These are phyloP conservation scores for Anthrax anthrax DNA, from an alignment of 2,888 invertebrate species.

Conservation along the genomic window DNA sequence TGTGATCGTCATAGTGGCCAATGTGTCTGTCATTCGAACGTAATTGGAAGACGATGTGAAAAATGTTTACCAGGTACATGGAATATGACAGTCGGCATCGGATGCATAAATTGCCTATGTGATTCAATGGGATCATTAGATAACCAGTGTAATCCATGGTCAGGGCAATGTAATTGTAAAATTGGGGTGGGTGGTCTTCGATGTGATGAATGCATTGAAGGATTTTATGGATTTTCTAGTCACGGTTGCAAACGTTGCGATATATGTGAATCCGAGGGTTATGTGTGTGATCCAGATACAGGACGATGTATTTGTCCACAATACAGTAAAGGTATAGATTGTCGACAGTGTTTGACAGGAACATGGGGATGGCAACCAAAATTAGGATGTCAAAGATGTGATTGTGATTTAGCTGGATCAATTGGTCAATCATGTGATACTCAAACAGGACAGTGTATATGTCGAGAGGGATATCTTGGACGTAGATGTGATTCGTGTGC, in stretches of 20 bases:
- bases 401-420: slow-evolving; percentile 48
- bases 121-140: slow-evolving; percentile 49
- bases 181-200: slow-evolving; percentile 57
- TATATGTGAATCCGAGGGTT: slow-evolving; percentile 61
- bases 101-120: slow-evolving; percentile 76
- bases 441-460: slow-evolving; percentile 48
- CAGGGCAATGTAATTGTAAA: slow-evolving; percentile 66
- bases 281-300: slow-evolving; percentile 75
- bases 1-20: slow-evolving; percentile 68
- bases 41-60: slow-evolving; percentile 59
- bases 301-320: slow-evolving; percentile 89
- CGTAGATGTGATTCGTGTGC: slow-evolving; percentile 70
- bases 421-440: slow-evolving; percentile 49
- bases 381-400: slow-evolving; percentile 71
- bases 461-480: slow-evolving; percentile 60
- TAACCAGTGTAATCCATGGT: slow-evolving; percentile 51
- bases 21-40: slow-evolving; percentile 59
- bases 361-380: slow-evolving; percentile 63
- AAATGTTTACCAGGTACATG: slow-evolving; percentile 65
- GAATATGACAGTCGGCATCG: slow-evolving; percentile 55
- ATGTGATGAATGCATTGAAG: slow-evolving; percentile 60
- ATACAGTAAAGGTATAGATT: slow-evolving; percentile 67
- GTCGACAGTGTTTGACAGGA: slow-evolving; percentile 65
- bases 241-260: slow-evolving; percentile 72
- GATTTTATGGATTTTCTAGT: slow-evolving; percentile 55